Evolutionary conservation across 2,113 vertebrate species (phyloP), one percentile per base, ranked within the genome.

Genomic region (Pterocles orientalis): DNA sequence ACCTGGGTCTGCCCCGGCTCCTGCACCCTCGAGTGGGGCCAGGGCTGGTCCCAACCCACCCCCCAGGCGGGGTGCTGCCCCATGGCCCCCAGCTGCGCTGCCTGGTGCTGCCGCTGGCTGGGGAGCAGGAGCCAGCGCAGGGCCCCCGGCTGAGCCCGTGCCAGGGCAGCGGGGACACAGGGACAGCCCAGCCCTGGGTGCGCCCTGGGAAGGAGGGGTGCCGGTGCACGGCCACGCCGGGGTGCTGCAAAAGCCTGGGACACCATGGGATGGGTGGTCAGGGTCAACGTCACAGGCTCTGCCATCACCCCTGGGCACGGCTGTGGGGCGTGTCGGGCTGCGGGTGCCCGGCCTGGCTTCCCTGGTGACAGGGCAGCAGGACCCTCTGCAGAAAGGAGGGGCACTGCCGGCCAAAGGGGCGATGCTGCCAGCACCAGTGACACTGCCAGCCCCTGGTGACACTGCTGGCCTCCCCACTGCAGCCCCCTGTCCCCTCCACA

Each of bases 361-460:
- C 4, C 0, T 15, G 58, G 36, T 57, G 41, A 70, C n/a, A 34
- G 45, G 31, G 65, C 34, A 18, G 73, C 68, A 94, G 71, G 88
- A 87, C 88, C 90, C 95, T 96, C 93, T 91, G 47, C 90, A 96
- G 84, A 94, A 96, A 92, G 51, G 94, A 96, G 95, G 95, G 51
- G 56, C 54, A 43, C 70, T 81, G 75, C 88, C 48, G 15, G 33
- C 54, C 7, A 1, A 14, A 12, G n/a, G 23, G 16, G 28, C 39
- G 39, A 41, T 41, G 39, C 39, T 41, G 39, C 39, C 39, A 41
- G 39, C 39, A 11, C 39, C 39, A 3, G 56, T 57, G 56, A 57
- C 56, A 33, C 41, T n/a, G 47, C 53, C 53, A 24, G 29, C 39
- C 53, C n/a, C 16, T 2, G 29, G 25, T 36, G 75, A 83, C 28